phyloP scores from a whole-genome alignment of 1,140 invertebrate species.

The Tenebrio molitor region DNA sequence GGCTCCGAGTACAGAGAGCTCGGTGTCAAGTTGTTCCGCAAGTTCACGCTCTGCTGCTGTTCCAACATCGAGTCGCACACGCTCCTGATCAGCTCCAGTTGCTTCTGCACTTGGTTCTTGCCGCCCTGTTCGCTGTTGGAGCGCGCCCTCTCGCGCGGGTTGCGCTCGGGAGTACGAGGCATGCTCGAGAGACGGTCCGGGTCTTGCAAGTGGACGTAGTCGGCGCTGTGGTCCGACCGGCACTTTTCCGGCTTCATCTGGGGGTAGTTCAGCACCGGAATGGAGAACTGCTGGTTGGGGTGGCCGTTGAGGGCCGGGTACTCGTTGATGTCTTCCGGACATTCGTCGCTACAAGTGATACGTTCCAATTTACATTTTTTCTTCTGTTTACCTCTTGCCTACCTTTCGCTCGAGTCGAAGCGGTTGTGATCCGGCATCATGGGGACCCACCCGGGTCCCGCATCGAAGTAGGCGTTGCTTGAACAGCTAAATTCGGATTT shows the following conservation, averaged over 20 bases:
- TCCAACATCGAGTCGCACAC: slow-evolving; percentile 65
- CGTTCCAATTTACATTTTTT: no score
- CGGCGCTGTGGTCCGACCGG: slow-evolving; percentile 1
- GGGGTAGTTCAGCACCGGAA: slow-evolving; percentile 53
- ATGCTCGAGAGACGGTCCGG: slow-evolving; percentile 20
- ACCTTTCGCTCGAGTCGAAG: slow-evolving; percentile 57
- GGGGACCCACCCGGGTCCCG: slow-evolving; percentile 25
- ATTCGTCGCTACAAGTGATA: slow-evolving; percentile 58
- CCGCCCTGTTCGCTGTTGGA: slow-evolving; percentile 44
- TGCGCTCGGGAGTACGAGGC: slow-evolving; percentile 47
- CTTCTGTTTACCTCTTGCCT: no score
- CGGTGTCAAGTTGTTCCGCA: slow-evolving; percentile 62
- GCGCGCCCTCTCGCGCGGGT: slow-evolving; percentile 20
- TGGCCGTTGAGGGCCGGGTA: slow-evolving; percentile 59
- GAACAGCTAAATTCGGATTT: slow-evolving; percentile 60
- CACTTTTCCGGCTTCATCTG: slow-evolving; percentile 31
- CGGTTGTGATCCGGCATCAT: slow-evolving; percentile 35
- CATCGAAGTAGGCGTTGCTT: slow-evolving; percentile 44
- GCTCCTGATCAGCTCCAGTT: slow-evolving; percentile 63
- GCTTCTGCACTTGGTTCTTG: slow-evolving; percentile 60
- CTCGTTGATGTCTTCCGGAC: slow-evolving; percentile 59
- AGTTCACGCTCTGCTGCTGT: slow-evolving; percentile 53
- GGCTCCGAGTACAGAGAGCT: slow-evolving; percentile 62
- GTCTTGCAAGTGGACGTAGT: slow-evolving; percentile 12
- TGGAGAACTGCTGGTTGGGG: slow-evolving; percentile 46